These are phyloP conservation scores for Octonoba sinensis DNA, from an alignment of 2,888 invertebrate species.

Conservation along the genomic window DNA sequence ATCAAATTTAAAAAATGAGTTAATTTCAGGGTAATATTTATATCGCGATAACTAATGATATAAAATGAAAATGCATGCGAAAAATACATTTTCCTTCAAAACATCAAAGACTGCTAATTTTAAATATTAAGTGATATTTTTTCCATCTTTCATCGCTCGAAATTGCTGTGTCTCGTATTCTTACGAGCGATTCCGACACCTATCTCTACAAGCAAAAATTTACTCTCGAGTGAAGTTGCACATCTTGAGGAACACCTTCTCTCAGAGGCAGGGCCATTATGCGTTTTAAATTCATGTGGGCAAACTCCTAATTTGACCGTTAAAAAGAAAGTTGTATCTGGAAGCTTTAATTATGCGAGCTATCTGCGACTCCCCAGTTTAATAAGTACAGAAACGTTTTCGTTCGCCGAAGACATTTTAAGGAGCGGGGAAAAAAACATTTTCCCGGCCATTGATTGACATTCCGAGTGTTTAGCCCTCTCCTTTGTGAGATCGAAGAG, in stretches of 20 bases:
- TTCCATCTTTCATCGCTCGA: too few relatives aligned
- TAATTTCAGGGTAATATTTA: too few relatives aligned
- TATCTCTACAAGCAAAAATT: too few relatives aligned
- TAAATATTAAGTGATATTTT: too few relatives aligned
- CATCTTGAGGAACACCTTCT: slow-evolving; percentile 40
- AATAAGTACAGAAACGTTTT: slow-evolving; percentile 36
- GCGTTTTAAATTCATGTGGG: slow-evolving; percentile 22
- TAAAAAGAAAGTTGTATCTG: slow-evolving; percentile 36
- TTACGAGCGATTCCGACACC: too few relatives aligned
- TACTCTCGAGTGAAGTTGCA: neutral
- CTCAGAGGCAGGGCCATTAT: slow-evolving; percentile 25
- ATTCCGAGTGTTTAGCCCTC: slow-evolving; percentile 54
- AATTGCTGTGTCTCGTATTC: too few relatives aligned
- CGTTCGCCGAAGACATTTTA: slow-evolving; percentile 36
- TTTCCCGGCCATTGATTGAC: slow-evolving; percentile 45
- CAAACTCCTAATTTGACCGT: slow-evolving; percentile 34
- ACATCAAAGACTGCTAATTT: too few relatives aligned
- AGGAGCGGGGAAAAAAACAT: slow-evolving; percentile 34
- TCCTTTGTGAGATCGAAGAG: slow-evolving; percentile 51
- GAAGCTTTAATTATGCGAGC: slow-evolving; percentile 45
- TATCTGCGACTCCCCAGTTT: slow-evolving; percentile 25
- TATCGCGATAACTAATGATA: too few relatives aligned
- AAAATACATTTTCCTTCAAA: too few relatives aligned
- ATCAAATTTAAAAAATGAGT: too few relatives aligned
- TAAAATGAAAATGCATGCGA: too few relatives aligned